Evolutionary conservation across 2,888 invertebrate species (phyloP), one percentile per base, ranked within the genome.

Genomic region (Brachylomia viminalis): DNA sequence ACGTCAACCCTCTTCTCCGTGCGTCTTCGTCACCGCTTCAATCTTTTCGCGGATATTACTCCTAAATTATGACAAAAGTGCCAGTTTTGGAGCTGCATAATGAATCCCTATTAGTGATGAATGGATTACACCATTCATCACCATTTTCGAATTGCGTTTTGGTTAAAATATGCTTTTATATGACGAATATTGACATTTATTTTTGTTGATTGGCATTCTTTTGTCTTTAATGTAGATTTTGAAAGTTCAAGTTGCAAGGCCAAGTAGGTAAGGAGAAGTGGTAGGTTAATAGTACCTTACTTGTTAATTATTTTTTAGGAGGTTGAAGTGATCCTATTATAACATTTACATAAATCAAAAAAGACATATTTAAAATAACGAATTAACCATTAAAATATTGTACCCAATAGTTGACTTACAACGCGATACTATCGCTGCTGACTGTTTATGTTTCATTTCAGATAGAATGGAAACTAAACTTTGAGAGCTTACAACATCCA

Each of bases 31-130:
- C 94, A 93, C 91, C 90, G 87, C 93, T 93, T 93, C 95, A 95
- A 95, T 95, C 95, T 95, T 94, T 95, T 93, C 92, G 92, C 95
- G 95, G 95, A 96, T 95, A 95, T 96, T 95, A 95, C 94, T 90
- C 93, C 93, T 92, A 94, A 95, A 94, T 95, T 95, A 95, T 95
- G 94, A 94, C 93, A 94, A 93, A 94, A 94, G 93, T 90, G 92
- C 87, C 89, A 92, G 90, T 93, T 93, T 91, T 91, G 87, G 91
- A 89, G 90, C 90, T 93, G 92, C 94, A 94, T 93, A 93, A 94
- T 93, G 92, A 94, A 91, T 91, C 91, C 86, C 69, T 69, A 80
- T 88, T 87, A 83, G 90, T 95, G 94, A 95, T 95, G 90, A 94
- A 95, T 94, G 93, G 89, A 91, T 82, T 90, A 86, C 90, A 92